These are phyloP conservation scores for Lymantria monacha DNA, from an alignment of 2,888 invertebrate genomes.

Conservation along the genomic window DNA sequence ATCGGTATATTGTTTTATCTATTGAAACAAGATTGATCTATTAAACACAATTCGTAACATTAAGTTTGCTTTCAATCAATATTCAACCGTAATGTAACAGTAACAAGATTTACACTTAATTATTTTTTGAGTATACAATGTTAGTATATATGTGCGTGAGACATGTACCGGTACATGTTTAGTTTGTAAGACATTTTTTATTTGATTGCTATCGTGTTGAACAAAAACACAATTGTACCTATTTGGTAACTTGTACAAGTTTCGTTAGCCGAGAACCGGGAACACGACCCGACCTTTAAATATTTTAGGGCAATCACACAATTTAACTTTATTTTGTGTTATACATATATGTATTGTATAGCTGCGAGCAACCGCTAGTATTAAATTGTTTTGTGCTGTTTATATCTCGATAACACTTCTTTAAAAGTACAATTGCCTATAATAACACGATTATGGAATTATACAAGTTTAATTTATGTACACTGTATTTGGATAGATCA, in stretches of 20 bases:
- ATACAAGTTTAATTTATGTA: too few species aligned
- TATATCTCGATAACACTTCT: too few species aligned
- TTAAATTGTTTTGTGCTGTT: too few species aligned
- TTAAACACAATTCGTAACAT: background rate
- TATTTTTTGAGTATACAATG: background rate
- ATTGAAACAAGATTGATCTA: conserved; percentile 29
- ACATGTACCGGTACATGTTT: conserved; percentile 30
- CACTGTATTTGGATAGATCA: too few species aligned
- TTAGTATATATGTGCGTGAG: conserved; percentile 4
- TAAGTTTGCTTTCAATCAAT: background rate
- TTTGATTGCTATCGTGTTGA: conserved; percentile 39
- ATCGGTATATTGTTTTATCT: conserved; percentile 16
- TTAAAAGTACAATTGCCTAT: too few species aligned
- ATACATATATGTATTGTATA: too few species aligned
- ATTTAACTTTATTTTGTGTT: too few species aligned
- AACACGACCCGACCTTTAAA: too few species aligned
- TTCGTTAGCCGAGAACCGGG: too few species aligned
- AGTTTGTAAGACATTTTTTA: conserved; percentile 33
- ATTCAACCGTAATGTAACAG: conserved; percentile 5
- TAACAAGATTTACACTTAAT: conserved; percentile 10
- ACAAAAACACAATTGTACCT: conserved; percentile 40
- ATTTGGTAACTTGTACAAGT: conserved; percentile 28
- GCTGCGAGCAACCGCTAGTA: too few species aligned
- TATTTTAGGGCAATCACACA: too few species aligned
- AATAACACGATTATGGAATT: too few species aligned